Base-by-base conservation (phyloP, 64 coral and sea anemone species). In the Actinia equina region DNA sequence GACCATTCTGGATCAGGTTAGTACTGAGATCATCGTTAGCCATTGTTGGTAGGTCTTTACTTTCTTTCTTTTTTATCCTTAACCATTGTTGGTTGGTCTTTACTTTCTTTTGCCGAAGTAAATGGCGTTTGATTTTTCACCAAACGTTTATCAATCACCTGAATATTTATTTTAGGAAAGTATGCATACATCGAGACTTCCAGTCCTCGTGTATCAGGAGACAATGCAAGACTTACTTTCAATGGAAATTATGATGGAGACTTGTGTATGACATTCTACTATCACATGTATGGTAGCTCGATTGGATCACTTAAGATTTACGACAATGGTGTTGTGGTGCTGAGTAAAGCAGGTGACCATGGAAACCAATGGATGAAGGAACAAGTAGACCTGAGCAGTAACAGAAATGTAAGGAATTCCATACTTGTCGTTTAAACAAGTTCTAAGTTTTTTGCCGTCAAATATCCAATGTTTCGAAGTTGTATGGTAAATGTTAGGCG, bases 181-280 rank as follows among this genome's bases (percentile, higher is more conserved):
- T 79, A 79, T 19, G 76, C 41, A 26, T 79, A 79, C 76, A 79
- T 79, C 76, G 76, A 79, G 44, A 79, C 76, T 3, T 79, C 76
- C 11, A 79, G 76, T 12, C 76, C 76, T 43, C 76, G 76, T 79
- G 76, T 79, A 46, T 7, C 11, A 43, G 76, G 76, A 16, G 76
- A 79, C 76, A 79, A 79, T 16, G 76, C 76, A 18, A 79, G 18
- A 79, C 76, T 79, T 15, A 46, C 44, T 20, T 79, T 79, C 76
- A 44, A 37, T 43, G 76, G 76, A 79, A 43, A 13, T 79, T 79
- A 44, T 46, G 3, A 19, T 79, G 76, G n/a, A n/a, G n/a, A n/a
- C n/a, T n/a, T n/a, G n/a, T n/a, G n/a, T n/a, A n/a, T n/a, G n/a
- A n/a, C n/a, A 49, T 80, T 80, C 44, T 81, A 81, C 78, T 81